Evolutionary conservation across 2,113 vertebrate genomes (phyloP), one percentile per base, ranked within the genome.

Genomic region (Pionites leucogaster): DNA sequence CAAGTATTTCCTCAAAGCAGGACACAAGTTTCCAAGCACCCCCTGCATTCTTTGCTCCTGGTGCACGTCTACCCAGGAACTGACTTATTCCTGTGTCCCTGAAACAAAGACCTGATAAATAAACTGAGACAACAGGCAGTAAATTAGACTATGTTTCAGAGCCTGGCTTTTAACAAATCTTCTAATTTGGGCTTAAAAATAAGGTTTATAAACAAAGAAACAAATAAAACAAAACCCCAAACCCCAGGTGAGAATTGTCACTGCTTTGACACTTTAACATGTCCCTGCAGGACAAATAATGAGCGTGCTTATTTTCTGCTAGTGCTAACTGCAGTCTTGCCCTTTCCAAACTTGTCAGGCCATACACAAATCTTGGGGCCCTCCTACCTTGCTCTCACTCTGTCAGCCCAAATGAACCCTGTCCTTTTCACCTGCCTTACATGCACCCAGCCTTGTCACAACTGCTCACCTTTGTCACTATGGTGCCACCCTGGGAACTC

Each of bases 1-100:
- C 39, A 76, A 86, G 47, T 47, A 52, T 52, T 88, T 65, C 25
- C 72, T 91, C 42, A 37, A 69, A 22, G 82, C 41, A 67, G 24
- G 82, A n/a, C 20, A 59, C 6, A 25, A n/a, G 35, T 75, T 92
- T 82, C 57, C 72, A 84, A 91, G 60, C 46, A 88, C 16, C 7
- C 10, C 11, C 71, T 29, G n/a, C 69, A 79, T 90, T 95, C 82
- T 92, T 96, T 93, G 62, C 49, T 91, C 76, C 83, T 82, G 69
- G 39, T 68, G 65, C 88, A 72, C 44, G 44, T 28, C 47, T 64
- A 41, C 52, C 31, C 8, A 2, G 80, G 70, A 89, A 52, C 10
- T 72, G 77, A 79, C 86, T 49, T 88, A 81, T 81, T 64, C n/a
- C 44, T 65, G n/a, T 12, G 25, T 41, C 46, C 24, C 67, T 33